Evolutionary conservation across 2,113 vertebrate genomes (phyloP).

Genomic region (Tachycineta bicolor): DNA sequence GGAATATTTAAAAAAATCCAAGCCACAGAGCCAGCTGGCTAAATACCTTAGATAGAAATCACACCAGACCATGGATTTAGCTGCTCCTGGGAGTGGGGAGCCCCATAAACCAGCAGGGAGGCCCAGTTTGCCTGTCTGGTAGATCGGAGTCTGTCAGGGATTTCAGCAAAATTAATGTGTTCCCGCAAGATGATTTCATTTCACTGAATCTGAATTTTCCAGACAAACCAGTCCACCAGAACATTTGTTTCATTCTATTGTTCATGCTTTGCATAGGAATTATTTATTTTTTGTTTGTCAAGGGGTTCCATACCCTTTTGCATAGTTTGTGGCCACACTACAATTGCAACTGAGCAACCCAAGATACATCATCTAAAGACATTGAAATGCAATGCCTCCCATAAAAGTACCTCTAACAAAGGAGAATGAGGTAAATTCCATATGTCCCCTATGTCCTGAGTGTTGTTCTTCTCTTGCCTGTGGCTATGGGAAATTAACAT

Average conservation of each 20-base stretch:
- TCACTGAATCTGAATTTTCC: slow-evolving; percentile 2
- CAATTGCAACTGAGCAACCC: background rate
- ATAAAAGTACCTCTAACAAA: background rate
- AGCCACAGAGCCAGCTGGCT: slow-evolving; percentile 20
- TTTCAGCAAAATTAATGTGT: background rate
- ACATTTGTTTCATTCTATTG: background rate
- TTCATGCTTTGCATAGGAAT: background rate
- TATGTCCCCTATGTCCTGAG: background rate
- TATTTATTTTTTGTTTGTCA: background rate
- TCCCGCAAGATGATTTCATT: slow-evolving; percentile 3
- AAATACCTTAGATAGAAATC: background rate
- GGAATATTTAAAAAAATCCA: background rate
- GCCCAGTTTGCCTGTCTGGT: background rate
- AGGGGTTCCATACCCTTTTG: background rate
- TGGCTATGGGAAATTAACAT: background rate
- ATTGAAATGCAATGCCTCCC: background rate
- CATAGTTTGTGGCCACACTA: background rate
- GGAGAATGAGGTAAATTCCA: background rate
- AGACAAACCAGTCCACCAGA: background rate
- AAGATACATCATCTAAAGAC: background rate
- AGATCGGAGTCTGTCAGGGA: background rate
- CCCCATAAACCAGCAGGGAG: slow-evolving; percentile 21
- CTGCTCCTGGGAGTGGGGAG: background rate
- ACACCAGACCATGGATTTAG: slow-evolving; percentile 9
- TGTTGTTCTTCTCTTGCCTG: background rate